These are phyloP conservation scores for Tetragnatha montana DNA, from an alignment of 2,888 invertebrate genomes.

Conservation along the genomic window DNA sequence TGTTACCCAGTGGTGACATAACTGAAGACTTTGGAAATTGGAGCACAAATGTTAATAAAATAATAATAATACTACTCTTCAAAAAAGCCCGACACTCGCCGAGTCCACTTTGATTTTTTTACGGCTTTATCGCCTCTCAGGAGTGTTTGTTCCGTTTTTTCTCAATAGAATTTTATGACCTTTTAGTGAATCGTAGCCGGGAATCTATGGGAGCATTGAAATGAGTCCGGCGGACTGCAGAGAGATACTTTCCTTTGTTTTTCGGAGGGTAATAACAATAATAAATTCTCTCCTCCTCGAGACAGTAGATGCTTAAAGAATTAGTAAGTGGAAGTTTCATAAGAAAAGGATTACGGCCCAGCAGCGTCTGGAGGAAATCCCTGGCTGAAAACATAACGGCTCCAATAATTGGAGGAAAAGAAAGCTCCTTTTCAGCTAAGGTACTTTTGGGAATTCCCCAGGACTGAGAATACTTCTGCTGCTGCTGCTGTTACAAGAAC, in stretches of 20 bases:
- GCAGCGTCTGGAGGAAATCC: background rate
- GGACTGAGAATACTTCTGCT: background rate
- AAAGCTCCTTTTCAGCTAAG: background rate
- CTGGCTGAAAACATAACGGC: background rate
- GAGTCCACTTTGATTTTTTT: slow-evolving; percentile 16
- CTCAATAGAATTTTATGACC: slow-evolving; percentile 44
- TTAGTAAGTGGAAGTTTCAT: background rate
- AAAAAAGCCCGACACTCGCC: slow-evolving; percentile 32
- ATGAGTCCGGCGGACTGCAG: slow-evolving; percentile 8
- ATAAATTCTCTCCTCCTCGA: background rate
- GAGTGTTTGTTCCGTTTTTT: background rate
- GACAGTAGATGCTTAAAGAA: background rate
- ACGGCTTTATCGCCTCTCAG: background rate
- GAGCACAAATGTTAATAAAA: slow-evolving; percentile 59
- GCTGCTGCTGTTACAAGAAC: background rate
- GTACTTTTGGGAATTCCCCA: background rate
- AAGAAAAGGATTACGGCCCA: background rate
- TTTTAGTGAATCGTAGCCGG: slow-evolving; percentile 36
- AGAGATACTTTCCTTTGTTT: background rate
- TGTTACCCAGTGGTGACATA: slow-evolving; percentile 66
- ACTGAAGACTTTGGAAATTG: slow-evolving; percentile 55
- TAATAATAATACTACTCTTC: slow-evolving; percentile 18
- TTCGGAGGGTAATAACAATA: background rate
- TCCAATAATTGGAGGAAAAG: background rate
- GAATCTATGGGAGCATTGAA: slow-evolving; percentile 26